Conservation (phyloP, 2,113 vertebrate genomes). For the Leptocoma aspasia region DNA sequence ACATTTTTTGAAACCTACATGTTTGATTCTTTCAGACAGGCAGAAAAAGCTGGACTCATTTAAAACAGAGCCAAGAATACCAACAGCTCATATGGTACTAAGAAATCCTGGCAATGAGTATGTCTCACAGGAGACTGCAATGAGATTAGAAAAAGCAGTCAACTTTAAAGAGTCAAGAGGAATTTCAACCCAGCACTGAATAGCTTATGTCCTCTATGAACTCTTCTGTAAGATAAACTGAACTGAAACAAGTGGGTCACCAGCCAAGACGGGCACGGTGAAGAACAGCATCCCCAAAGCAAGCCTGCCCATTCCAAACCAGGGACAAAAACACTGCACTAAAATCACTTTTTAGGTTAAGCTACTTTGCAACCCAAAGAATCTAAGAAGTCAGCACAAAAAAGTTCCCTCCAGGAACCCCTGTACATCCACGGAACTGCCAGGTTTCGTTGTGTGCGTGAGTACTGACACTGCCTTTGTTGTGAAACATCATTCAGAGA, state of each 20-base stretch:
- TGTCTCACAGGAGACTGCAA: conserved; percentile 5
- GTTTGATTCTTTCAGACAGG: conserved; percentile 43
- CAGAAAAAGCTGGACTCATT: conserved; percentile 38
- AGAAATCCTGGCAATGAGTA: conserved; percentile 36
- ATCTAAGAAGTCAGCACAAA: background rate
- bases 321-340: background rate
- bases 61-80: conserved; percentile 55
- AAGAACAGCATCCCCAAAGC: background rate
- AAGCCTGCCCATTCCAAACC: background rate
- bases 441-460: background rate
- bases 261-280: background rate
- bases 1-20: conserved; percentile 13
- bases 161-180: conserved; percentile 46
- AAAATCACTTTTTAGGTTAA: background rate
- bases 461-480: background rate
- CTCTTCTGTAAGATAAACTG: background rate
- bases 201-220: background rate
- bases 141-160: conserved; percentile 54
- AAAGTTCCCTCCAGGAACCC: background rate
- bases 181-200: conserved; percentile 39
- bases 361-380: background rate
- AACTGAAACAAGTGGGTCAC: background rate
- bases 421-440: background rate
- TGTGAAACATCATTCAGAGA: background rate
- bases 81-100: conserved; percentile 44